Base-by-base conservation (phyloP, 1,140 invertebrate genomes). In the Bradynema listronoti region DNA sequence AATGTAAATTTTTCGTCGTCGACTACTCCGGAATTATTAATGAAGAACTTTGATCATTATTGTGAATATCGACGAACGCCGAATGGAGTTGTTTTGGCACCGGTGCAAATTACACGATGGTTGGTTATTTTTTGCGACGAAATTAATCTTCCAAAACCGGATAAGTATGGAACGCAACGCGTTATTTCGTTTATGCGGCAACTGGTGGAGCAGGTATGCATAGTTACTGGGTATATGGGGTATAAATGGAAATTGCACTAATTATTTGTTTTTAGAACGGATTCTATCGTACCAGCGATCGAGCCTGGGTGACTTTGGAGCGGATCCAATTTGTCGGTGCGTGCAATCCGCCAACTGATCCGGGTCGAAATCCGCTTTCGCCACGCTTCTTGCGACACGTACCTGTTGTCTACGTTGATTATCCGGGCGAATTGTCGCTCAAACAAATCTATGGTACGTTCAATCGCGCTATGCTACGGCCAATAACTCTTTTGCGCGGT, bases 41-140 rank as follows among this genome's bases (percentile, higher is more conserved):
- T 99, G 0, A 97, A 97, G 82, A 99, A 94, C 0, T 98, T 99
- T 79, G 94, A 99, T 81, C 95, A 99, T 78, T 99, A 99, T 78
- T 99, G 95, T 80, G 94, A 98, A 81, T 98, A 98, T 78, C 84
- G 90, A 36, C 80, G 84, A 81, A 98, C 91, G 16, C 92, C 94
- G 0, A 98, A 97, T 78, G 94, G 94, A 19, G 86, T 97, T 27
- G 85, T 98, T 1, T 81, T 99, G 0, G 86, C 92, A 0, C 94
- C 94, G 0, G 86, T 81, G 41, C 92, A 96, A 84, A 83, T 97
- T 43, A 92, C 92, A 46, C 96, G 95, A 81, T 99, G 95, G 95
- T 81, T 99, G 14, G 89, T 99, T 7, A 82, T 99, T n/a, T 99
- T 99, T 84, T 99, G 95, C 80, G 95, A 99, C 81, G 95, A 99